Evolutionary conservation across 2,888 invertebrate genomes (phyloP), one percentile per base, ranked within the genome.

Genomic region (Drosophila emarginata): DNA sequence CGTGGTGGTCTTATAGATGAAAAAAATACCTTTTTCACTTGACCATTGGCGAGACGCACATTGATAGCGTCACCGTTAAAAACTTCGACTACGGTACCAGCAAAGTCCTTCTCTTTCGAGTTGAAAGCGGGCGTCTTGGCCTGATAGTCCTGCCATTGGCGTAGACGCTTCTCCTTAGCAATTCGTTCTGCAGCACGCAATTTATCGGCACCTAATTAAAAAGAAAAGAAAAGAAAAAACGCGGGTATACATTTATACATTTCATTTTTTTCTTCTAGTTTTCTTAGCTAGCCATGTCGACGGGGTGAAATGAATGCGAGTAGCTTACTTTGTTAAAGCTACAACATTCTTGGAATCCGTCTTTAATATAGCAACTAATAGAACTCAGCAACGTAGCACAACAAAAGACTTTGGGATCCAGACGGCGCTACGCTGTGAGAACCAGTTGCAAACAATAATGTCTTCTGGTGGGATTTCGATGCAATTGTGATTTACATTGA

Each of bases 1-100:
- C 97, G 95, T 39, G 99, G 99, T 59, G 99, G 97, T 80, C 99
- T 94, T 89, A 99, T 96, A 91, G 98, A 98, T 32, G 99, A 96
- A 72, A 99, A 93, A 93, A 99, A 99, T 53, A 99, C 95, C 92
- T 99, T 99, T 91, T 97, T 97, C 50, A 94, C 93, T 39, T 94
- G 93, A 39, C 96, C 96, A 89, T 96, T 96, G 26, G 94, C 92
- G 62, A 95, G 93, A 90, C 97, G 97, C 0, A 99, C 95, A 59
- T 96, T 94, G 36, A 99, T 92, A 0, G 98, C 97, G 92, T 99
- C 99, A 0, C 97, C 99, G 89, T 98, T 98, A 4, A 97, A 95
- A 39, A 99, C 95, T 92, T 99, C 99, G 18, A 96, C 93, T 0
- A 98, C 97, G 1, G 94, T 95, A 2, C 96, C 98, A 6, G 93